These are phyloP conservation scores for Mycalesis mineus DNA, from an alignment of 2,888 invertebrate species.

Conservation along the genomic window DNA sequence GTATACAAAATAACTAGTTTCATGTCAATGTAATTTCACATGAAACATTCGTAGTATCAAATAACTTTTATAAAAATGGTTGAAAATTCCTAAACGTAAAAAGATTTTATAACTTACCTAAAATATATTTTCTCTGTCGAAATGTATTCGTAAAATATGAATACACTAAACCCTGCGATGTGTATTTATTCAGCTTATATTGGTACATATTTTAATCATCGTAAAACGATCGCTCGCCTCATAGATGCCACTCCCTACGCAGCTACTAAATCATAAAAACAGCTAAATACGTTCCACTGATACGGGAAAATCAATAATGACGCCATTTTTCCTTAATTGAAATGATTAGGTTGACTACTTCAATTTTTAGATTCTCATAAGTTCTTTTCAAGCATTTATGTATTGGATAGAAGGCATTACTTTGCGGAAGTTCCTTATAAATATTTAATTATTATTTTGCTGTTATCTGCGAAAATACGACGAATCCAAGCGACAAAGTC, in stretches of 20 bases:
- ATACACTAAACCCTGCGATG: conserved; percentile 16
- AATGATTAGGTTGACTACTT: conserved; percentile 1
- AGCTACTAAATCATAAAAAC: conserved; percentile 32
- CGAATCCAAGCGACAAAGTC: too few species aligned
- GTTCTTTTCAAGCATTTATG: background rate
- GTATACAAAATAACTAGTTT: too few species aligned
- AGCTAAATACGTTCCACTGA: conserved; percentile 25
- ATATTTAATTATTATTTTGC: too few species aligned
- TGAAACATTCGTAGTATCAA: background rate
- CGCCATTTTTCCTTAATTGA: conserved; percentile 14
- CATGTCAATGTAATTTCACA: background rate
- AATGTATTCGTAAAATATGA: conserved; percentile 14
- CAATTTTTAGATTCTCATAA: background rate
- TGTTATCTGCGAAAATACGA: too few species aligned
- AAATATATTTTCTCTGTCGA: conserved; percentile 1
- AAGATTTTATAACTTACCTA: background rate
- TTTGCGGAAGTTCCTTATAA: too few species aligned
- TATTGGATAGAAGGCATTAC: too few species aligned
- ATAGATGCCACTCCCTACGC: conserved; percentile 29
- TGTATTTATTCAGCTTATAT: conserved; percentile 22
- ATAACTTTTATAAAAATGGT: background rate
- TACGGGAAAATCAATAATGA: conserved; percentile 21
- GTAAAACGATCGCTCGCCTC: conserved; percentile 31
- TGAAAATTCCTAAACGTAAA: background rate
- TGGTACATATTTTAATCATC: conserved; percentile 34